Evolutionary conservation across 2,888 invertebrate species (phyloP).

Genomic region (Pherbina coryleti): DNA sequence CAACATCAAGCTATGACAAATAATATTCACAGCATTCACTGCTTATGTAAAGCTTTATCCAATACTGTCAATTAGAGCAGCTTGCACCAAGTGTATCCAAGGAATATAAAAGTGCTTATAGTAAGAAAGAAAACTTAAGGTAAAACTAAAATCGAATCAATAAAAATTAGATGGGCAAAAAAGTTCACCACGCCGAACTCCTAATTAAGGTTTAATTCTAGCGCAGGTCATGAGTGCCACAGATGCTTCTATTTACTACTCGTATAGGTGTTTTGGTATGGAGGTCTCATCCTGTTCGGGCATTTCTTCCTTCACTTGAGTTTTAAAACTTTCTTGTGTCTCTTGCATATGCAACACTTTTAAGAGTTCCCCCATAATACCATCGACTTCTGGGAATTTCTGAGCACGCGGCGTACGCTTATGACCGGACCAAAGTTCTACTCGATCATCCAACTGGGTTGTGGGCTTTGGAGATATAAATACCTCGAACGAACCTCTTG

Average conservation of each 20-base stretch:
- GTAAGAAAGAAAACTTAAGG: not conserved
- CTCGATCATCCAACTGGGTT: slow-evolving; percentile 47
- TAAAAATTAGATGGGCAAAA: not conserved
- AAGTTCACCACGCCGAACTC: not conserved
- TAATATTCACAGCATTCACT: slow-evolving; percentile 45
- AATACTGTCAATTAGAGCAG: slow-evolving; percentile 43
- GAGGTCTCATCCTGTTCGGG: not conserved
- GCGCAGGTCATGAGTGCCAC: slow-evolving; percentile 42
- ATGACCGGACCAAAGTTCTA: slow-evolving; percentile 62
- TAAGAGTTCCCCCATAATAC: slow-evolving; percentile 38
- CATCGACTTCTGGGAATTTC: slow-evolving; percentile 61
- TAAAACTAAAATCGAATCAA: not conserved
- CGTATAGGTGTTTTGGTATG: too few species aligned
- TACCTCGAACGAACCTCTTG: slow-evolving; percentile 66
- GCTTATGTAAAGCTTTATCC: slow-evolving; percentile 52
- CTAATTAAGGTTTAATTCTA: slow-evolving; percentile 6
- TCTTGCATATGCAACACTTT: slow-evolving; percentile 37
- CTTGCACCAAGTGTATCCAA: not conserved
- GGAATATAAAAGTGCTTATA: not conserved
- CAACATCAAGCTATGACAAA: not conserved
- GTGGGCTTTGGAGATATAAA: slow-evolving; percentile 51
- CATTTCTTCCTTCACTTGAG: not conserved
- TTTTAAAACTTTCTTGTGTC: not conserved
- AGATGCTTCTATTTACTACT: not conserved
- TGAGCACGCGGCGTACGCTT: slow-evolving; percentile 65